Conservation (phyloP, 2,797 vertebrate genomes). For the Intellagama lesueurii region DNA sequence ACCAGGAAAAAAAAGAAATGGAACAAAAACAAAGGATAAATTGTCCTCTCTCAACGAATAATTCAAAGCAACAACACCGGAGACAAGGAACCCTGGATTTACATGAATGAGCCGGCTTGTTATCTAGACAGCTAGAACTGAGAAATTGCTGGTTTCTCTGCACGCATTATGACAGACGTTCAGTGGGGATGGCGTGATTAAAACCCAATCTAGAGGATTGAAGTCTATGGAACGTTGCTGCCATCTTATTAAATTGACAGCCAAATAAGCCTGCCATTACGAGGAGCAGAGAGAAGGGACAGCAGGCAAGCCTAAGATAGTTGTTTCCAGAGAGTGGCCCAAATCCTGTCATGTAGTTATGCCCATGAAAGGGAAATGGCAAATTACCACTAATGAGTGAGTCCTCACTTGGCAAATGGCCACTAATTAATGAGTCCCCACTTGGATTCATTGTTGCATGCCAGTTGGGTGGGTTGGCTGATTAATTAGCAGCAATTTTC, state of each 20-base stretch:
- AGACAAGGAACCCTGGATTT: conserved; percentile 4
- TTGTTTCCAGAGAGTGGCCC: neutral
- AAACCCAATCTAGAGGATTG: too few species aligned
- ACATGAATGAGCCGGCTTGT: neutral
- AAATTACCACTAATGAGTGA: too few species aligned
- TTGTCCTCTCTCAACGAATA: neutral
- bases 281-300: neutral
- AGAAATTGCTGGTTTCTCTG: neutral
- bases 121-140: neutral
- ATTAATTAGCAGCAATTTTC: too few species aligned
- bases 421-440: too few species aligned
- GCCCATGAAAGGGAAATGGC: too few species aligned
- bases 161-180: neutral
- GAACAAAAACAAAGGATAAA: neutral
- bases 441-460: too few species aligned
- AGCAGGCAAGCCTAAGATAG: neutral
- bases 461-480: too few species aligned
- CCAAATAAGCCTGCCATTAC: neutral
- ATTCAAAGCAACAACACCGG: neutral
- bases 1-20: neutral
- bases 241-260: neutral
- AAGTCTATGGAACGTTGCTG: neutral
- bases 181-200: neutral
- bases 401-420: too few species aligned
- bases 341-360: too few species aligned